Evolutionary conservation across 2,113 vertebrate genomes (phyloP), one percentile per base, ranked within the genome.

Genomic region (Sturnira hondurensis): DNA sequence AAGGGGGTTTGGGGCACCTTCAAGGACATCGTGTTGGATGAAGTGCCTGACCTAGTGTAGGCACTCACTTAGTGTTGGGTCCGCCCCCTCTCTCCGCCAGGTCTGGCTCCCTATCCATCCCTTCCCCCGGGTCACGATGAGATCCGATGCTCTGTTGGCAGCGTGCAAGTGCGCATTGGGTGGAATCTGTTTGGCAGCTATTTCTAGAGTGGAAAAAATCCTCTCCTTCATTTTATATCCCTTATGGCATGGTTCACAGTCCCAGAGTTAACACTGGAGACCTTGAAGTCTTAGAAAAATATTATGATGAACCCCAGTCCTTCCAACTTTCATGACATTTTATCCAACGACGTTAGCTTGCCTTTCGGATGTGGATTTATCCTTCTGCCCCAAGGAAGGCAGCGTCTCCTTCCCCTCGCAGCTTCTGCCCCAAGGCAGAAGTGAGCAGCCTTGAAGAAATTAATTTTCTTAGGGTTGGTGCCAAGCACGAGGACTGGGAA

Each of bases 271-370:
- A 96, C 74, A 54, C 2, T 43, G 63, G 77, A 91, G 65, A 56
- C 50, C 92, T 95, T 93, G 73, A 91, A 93, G 86, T 89, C 86
- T 95, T 84, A 91, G 95, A 61, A 93, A 97, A 92, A 86, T 94
- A 91, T 96, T 84, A 80, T 91, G 91, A 86, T 86, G 87, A 73
- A 26, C 74, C 83, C 54, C 81, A 97, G 1, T 26, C 85, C 88
- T 88, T 91, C 81, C 84, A 26, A 58, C 47, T 89, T 86, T 36
- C 22, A 19, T 90, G 73, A 70, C 71, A 17, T 81, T 71, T 97
- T 89, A 91, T 68, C 68, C 83, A 67, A 91, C 82, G 63, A 65
- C 11, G 1, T 54, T 71, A n/a, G 63, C 81, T 73, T 77, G 36
- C n/a, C 74, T 95, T 93, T 92, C 83, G 38, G 13, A 56, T 15